Base-by-base conservation (phyloP, 1,140 invertebrate genomes). In the Sycobia sp. region DNA sequence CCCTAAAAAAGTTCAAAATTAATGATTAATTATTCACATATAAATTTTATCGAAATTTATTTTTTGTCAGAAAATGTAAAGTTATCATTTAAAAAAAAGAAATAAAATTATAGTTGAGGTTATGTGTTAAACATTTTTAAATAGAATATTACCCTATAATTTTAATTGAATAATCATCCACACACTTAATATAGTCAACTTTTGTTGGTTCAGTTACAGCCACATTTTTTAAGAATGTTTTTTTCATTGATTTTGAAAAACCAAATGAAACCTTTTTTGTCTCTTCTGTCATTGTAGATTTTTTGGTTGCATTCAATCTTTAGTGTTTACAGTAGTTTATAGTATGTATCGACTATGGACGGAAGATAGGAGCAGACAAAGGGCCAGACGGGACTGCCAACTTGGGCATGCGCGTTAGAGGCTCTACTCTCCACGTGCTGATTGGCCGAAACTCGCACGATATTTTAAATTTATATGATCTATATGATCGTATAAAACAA, bases 221-320 rank as follows among this genome's bases (percentile, higher is more conserved):
- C 39, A 74, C 67, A 43, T 86, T 78, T 57, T 82, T 73, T 23
- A 84, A 73, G 60, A 82, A 84, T 20, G 86, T 76, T 70, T 87
- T 89, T 72, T 89, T 90, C 36, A 85, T 80, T 1, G 87, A 83
- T 81, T 91, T 91, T 63, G 81, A 85, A 79, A 92, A 92, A 25
- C 88, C 86, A 79, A 92, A 92, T 0, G 90, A 91, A 76, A 92
- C 88, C 73, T 91, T 92, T 63, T 90, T 90, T 67, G 71, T 65
- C 59, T 86, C 85, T 43, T 81, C 80, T 65, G 74, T 71, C 80
- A 83, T 84, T 65, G 53, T 36, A 39, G 38, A 14, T n/a, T n/a
- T n/a, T n/a, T n/a, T n/a, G n/a, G n/a, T n/a, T n/a, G n/a, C n/a
- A n/a, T n/a, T n/a, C n/a, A n/a, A n/a, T n/a, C n/a, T n/a, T n/a